Evolutionary conservation across 1,140 invertebrate genomes (phyloP).

Genomic region (Zaprionus vittiger): DNA sequence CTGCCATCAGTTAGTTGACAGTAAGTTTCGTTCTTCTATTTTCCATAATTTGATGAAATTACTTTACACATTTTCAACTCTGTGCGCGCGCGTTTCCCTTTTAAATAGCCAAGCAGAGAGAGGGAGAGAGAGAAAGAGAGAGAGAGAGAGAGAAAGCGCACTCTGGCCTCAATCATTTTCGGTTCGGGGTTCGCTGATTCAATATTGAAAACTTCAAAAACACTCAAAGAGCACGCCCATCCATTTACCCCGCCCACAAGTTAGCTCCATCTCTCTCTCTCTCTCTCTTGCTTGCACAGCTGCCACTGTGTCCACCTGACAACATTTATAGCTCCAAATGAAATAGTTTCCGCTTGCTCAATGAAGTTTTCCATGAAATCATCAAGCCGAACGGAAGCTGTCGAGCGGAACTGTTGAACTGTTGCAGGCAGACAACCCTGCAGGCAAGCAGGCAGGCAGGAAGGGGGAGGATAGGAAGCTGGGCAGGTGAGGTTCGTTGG

Average conservation of each 20-base stretch:
- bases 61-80: constrained; percentile 25
- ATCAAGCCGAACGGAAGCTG: constrained; percentile 80
- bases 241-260: constrained; percentile 1
- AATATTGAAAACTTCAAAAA: constrained; percentile 71
- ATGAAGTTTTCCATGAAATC: constrained; percentile 82
- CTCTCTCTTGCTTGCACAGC: neutral
- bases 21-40: constrained; percentile 16
- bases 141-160: neutral
- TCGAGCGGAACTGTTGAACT: constrained; percentile 75
- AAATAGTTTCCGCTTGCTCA: constrained; percentile 81
- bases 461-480: neutral
- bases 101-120: constrained; percentile 22
- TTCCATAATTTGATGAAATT: constrained; percentile 35
- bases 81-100: constrained; percentile 5
- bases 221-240: constrained; percentile 48
- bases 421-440: constrained; percentile 51
- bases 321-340: constrained; percentile 67
- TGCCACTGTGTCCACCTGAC: constrained; percentile 33
- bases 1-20: constrained; percentile 21
- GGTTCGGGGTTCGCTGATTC: constrained; percentile 22
- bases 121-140: neutral
- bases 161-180: constrained; percentile 46
- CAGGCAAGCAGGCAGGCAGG: constrained; percentile 10
- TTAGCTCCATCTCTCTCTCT: neutral
- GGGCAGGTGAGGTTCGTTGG: neutral